Conservation (phyloP, 2,888 invertebrate genomes). For the Lepas anatifera region DNA sequence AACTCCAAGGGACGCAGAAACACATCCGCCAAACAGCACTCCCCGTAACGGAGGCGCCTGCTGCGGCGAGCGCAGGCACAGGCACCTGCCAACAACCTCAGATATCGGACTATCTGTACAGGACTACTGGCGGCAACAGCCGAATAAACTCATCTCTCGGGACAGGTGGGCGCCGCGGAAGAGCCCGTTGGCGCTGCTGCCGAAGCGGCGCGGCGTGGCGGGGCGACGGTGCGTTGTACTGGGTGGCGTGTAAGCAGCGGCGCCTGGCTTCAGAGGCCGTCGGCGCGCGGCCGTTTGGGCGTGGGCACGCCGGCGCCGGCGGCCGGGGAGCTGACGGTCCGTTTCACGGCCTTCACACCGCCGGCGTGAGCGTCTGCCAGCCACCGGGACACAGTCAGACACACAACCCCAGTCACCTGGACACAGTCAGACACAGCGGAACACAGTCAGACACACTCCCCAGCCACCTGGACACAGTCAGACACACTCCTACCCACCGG, state of each 20-base stretch:
- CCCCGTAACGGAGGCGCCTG: no score
- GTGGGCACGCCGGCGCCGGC: neutral
- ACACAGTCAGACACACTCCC: neutral
- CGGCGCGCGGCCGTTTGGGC: neutral
- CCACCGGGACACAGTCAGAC: no score
- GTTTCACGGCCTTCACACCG: slow-evolving; percentile 3
- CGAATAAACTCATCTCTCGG: no score
- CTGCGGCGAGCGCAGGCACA: no score
- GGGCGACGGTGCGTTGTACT: neutral
- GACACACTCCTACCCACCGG: no score
- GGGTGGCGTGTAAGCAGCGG: neutral
- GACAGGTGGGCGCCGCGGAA: neutral
- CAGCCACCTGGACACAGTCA: no score
- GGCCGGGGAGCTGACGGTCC: neutral
- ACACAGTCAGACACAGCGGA: neutral
- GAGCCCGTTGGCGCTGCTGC: neutral
- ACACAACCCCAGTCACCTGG: no score
- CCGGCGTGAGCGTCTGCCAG: neutral
- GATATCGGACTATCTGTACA: no score
- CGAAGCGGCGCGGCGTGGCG: neutral
- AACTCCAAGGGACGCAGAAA: no score
- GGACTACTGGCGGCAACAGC: no score
- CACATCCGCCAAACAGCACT: no score
- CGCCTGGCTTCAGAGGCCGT: neutral
- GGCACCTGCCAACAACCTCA: no score